Conservation (phyloP, 2,113 vertebrate species). For the Neogobius melanostomus region DNA sequence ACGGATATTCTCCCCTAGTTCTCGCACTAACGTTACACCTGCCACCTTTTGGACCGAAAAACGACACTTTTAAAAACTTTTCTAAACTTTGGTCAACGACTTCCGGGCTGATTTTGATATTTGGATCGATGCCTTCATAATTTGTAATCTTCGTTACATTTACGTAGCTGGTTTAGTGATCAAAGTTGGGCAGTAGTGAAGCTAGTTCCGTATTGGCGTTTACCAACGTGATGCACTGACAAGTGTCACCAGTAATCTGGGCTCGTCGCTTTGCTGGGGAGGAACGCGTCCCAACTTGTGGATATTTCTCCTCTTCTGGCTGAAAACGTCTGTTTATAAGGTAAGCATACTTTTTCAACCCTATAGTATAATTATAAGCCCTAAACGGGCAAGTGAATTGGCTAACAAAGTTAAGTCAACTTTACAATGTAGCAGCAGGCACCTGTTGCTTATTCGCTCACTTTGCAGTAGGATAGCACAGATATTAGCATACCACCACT, state of each 20-base stretch:
- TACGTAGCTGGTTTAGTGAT: constrained; percentile 14
- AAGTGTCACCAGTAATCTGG: constrained; percentile 51
- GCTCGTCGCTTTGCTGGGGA: not conserved
- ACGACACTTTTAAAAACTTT: constrained; percentile 6
- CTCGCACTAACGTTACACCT: not conserved
- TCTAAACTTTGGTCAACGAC: not conserved
- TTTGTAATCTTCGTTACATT: accelerated
- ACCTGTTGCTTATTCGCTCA: constrained; percentile 59
- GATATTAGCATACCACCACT: constrained; percentile 37
- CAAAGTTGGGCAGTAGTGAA: constrained; percentile 9
- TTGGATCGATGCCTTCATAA: accelerated
- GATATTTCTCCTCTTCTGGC: not conserved
- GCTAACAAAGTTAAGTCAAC: constrained; percentile 42
- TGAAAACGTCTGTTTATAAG: not conserved
- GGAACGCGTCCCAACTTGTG: not conserved
- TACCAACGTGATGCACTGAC: constrained; percentile 18
- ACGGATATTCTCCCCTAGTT: not conserved
- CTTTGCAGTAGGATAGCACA: not conserved
- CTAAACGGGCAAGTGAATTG: not conserved
- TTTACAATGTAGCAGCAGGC: constrained; percentile 19
- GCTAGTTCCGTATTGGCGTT: constrained; percentile 64
- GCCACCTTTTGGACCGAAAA: constrained; percentile 25
- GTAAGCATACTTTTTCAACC: constrained; percentile 11
- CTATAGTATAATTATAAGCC: not conserved
- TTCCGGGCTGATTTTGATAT: accelerated